Conservation (phyloP, 2,888 invertebrate species). For the Alcis repandata region DNA sequence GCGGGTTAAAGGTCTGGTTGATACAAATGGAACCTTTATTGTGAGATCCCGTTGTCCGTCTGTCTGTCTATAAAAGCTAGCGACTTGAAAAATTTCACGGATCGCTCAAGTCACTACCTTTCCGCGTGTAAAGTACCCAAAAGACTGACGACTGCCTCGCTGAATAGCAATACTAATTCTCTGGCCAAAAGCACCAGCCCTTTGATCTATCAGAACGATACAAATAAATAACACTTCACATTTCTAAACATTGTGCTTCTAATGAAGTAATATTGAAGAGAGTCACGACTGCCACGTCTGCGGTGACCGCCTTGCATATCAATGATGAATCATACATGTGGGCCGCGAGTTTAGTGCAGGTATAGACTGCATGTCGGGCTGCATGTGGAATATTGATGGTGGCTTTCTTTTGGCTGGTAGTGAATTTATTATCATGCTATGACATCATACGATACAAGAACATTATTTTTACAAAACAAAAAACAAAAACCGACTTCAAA, state of each 20-base stretch:
- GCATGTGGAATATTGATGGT: slow-evolving; percentile 1
- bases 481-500: background rate
- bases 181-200: too few species aligned
- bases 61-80: too few species aligned
- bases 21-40: too few species aligned
- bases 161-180: too few species aligned
- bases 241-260: slow-evolving; percentile 1
- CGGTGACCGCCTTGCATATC: slow-evolving; percentile 5
- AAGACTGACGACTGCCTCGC: too few species aligned
- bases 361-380: slow-evolving; percentile 19
- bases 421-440: background rate
- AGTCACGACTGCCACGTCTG: slow-evolving; percentile 11
- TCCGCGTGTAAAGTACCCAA: too few species aligned
- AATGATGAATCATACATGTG: background rate
- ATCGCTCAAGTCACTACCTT: too few species aligned
- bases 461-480: background rate
- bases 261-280: slow-evolving; percentile 19
- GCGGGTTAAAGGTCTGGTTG: too few species aligned
- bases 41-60: too few species aligned
- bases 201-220: too few species aligned
- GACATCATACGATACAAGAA: background rate
- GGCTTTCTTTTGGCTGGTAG: slow-evolving; percentile 1
- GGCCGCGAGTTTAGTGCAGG: background rate
- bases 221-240: background rate
- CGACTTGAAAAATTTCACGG: too few species aligned